Conservation (phyloP, 2,888 invertebrate species). For the Coleophora flavipennella region DNA sequence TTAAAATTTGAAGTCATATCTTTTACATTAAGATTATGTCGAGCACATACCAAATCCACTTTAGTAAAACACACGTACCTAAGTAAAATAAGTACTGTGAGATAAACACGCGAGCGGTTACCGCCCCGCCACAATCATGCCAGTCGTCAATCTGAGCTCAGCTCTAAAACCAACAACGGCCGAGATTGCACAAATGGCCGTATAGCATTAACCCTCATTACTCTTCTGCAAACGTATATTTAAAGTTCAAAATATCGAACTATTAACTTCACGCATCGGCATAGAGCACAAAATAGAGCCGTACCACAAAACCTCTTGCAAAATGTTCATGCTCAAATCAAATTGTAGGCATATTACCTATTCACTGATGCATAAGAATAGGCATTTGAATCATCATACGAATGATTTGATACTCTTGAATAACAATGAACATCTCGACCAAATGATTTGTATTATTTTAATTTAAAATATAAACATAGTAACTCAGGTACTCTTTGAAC, state of each 20-base stretch:
- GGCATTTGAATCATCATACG: conserved; percentile 36
- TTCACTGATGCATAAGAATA: conserved; percentile 20
- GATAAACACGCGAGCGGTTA: conserved; percentile 38
- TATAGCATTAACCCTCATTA: conserved; percentile 62
- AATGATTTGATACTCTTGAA: conserved; percentile 53
- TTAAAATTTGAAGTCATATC: conserved; percentile 34
- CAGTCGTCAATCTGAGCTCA: conserved; percentile 48
- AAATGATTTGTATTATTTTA: too few relatives aligned
- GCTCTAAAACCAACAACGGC: conserved; percentile 54
- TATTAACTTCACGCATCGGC: conserved; percentile 16
- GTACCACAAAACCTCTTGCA: conserved; percentile 8
- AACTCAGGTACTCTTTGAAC: too few relatives aligned
- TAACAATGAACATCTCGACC: conserved; percentile 23
- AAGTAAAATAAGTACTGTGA: conserved; percentile 26
- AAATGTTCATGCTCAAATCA: conserved; percentile 28
- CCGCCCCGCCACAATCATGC: conserved; percentile 39
- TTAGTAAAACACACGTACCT: conserved; percentile 29
- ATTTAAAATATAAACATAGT: too few relatives aligned
- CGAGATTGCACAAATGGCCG: conserved; percentile 62
- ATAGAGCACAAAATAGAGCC: conserved; percentile 13
- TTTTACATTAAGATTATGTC: conserved; percentile 34
- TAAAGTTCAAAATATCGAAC: conserved; percentile 16
- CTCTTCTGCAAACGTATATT: conserved; percentile 28
- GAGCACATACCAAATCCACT: conserved; percentile 51
- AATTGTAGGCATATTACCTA: conserved; percentile 21